These are phyloP conservation scores for Scophthalmus maximus DNA, from an alignment of 2,113 vertebrate species.

Conservation along the genomic window DNA sequence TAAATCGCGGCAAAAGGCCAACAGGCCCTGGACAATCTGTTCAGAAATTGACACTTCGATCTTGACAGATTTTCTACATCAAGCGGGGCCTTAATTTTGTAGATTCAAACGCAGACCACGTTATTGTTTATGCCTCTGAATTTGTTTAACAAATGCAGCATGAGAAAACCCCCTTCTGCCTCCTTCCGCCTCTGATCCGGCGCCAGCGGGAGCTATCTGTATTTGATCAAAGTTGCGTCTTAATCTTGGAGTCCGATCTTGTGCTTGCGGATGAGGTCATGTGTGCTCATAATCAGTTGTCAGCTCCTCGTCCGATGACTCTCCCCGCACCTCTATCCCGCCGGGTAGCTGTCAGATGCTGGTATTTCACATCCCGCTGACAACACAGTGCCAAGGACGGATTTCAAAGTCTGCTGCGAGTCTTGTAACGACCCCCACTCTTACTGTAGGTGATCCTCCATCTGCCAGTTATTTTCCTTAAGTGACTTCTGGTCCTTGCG, in stretches of 20 bases:
- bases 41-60: slow-evolving; percentile 9
- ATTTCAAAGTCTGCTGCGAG: slow-evolving; percentile 46
- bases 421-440: slow-evolving; percentile 7
- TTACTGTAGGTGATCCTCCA: slow-evolving; percentile 6
- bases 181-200: slow-evolving; percentile 35
- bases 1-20: background rate
- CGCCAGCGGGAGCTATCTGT: slow-evolving; percentile 40
- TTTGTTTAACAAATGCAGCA: slow-evolving; percentile 33
- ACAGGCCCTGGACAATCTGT: background rate
- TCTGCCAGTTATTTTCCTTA: slow-evolving; percentile 23
- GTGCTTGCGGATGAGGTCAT: slow-evolving; percentile 31
- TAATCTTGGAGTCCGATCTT: slow-evolving; percentile 21
- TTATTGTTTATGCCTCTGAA: slow-evolving; percentile 50
- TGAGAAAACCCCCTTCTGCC: slow-evolving; percentile 26
- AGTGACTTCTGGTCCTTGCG: slow-evolving; percentile 23
- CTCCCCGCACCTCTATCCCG: background rate
- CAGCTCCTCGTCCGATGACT: background rate
- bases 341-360: slow-evolving; percentile 9
- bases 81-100: slow-evolving; percentile 31
- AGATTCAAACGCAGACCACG: slow-evolving; percentile 38
- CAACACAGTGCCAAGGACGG: slow-evolving; percentile 5
- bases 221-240: slow-evolving; percentile 40
- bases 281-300: slow-evolving; percentile 12
- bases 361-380: background rate
- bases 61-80: slow-evolving; percentile 26